Percentiles rank a stretch among this genome's conserved stretches.
phyloP scores from a whole-genome alignment of 2,888 invertebrate species.

The Caenorhabditis doughertyi region DNA sequence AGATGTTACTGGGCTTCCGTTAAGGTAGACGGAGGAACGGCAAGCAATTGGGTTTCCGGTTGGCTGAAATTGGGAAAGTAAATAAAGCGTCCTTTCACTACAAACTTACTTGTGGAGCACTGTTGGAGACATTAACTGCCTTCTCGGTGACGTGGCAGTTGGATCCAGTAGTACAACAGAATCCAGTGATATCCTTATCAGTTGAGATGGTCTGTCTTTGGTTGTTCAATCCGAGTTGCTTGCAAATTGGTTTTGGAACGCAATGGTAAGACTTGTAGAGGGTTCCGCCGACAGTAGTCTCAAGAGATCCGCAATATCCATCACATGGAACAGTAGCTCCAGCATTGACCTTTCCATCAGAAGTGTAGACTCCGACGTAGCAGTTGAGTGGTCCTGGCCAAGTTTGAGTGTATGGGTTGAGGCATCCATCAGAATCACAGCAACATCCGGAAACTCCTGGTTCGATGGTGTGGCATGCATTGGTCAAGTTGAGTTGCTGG shows the following conservation, averaged over 20 bases:
- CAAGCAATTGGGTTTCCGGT: slow-evolving; percentile 56
- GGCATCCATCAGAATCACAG: slow-evolving; percentile 65
- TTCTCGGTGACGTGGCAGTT: slow-evolving; percentile 68
- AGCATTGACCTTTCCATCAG: slow-evolving; percentile 45
- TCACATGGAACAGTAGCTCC: slow-evolving; percentile 66
- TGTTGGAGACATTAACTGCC: slow-evolving; percentile 44
- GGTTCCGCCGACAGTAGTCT: slow-evolving; percentile 43
- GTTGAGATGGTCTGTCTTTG: slow-evolving; percentile 49
- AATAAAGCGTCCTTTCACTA: neutral
- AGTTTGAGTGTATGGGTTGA: slow-evolving; percentile 60
- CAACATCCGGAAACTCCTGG: slow-evolving; percentile 71
- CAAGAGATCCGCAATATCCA: slow-evolving; percentile 69
- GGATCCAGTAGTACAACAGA: slow-evolving; percentile 63
- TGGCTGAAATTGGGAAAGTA: slow-evolving; percentile 34
- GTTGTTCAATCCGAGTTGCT: slow-evolving; percentile 65
- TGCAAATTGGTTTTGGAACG: slow-evolving; percentile 65
- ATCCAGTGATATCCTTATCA: slow-evolving; percentile 62
- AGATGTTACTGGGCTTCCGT: slow-evolving; percentile 45
- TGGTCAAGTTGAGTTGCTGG: slow-evolving; percentile 56
- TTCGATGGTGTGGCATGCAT: slow-evolving; percentile 64
- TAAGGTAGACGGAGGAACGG: slow-evolving; percentile 60
- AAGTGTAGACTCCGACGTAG: slow-evolving; percentile 68
- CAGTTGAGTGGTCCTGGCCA: slow-evolving; percentile 59
- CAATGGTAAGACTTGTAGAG: slow-evolving; percentile 70
- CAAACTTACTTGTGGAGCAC: slow-evolving; percentile 33